phyloP scores from a whole-genome alignment of 2,113 vertebrate genomes.

The Meleagris gallopavo region DNA sequence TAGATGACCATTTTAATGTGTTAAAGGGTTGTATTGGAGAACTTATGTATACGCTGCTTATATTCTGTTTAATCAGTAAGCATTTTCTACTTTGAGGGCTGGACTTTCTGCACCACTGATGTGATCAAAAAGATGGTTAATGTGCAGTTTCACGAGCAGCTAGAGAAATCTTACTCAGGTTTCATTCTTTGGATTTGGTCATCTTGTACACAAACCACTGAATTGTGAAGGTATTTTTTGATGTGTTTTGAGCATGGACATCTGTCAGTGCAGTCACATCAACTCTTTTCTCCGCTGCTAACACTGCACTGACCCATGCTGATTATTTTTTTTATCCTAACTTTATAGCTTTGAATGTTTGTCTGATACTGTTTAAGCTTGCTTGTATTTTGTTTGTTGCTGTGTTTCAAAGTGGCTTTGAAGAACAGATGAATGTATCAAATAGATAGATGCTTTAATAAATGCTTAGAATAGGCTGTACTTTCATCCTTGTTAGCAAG shows the following conservation, averaged over 20 bases:
- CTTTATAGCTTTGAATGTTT: slow-evolving; percentile 17
- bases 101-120: neutral
- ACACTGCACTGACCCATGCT: neutral
- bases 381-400: neutral
- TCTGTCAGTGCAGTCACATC: neutral
- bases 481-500: neutral
- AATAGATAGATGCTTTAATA: slow-evolving; percentile 22
- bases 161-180: neutral
- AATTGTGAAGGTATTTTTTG: neutral
- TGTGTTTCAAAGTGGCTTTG: slow-evolving; percentile 7
- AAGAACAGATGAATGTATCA: neutral
- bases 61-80: neutral
- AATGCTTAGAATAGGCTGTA: neutral
- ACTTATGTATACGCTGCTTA: neutral
- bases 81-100: neutral
- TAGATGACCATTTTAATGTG: neutral
- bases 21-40: slow-evolving; percentile 31
- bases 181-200: neutral
- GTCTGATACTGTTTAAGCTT: neutral
- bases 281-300: neutral
- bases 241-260: neutral
- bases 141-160: neutral
- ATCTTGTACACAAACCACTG: slow-evolving; percentile 1
- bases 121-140: neutral
- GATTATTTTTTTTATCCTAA: neutral